Conservation (phyloP, 2,888 invertebrate species). For the Operophtera brumata region DNA sequence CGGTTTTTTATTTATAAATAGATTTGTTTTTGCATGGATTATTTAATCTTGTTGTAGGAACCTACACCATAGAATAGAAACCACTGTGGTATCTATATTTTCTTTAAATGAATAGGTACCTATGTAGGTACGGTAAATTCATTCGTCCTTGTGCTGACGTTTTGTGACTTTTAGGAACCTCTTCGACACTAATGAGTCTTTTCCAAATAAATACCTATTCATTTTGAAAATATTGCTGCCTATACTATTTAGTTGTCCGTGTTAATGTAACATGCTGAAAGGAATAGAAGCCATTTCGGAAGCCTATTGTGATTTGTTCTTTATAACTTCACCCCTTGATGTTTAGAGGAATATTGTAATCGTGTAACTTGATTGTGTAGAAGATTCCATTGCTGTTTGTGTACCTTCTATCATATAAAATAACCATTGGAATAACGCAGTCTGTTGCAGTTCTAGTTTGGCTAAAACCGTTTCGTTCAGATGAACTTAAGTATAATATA, state of each 20-base stretch:
- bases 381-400: slow-evolving; percentile 26
- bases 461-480: neutral
- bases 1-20: neutral
- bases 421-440: slow-evolving; percentile 2
- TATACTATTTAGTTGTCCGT: slow-evolving; percentile 3
- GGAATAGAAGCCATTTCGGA: slow-evolving; percentile 40
- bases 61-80: too few species aligned
- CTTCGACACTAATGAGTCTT: too few species aligned
- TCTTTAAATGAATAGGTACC: too few species aligned
- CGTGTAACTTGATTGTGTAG: slow-evolving; percentile 9
- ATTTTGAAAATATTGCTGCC: neutral
- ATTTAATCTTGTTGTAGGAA: too few species aligned
- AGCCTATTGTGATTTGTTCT: slow-evolving; percentile 15
- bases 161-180: too few species aligned
- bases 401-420: neutral
- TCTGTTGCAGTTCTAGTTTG: slow-evolving; percentile 1
- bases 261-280: slow-evolving; percentile 19
- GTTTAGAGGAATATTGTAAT: slow-evolving; percentile 26
- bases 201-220: too few species aligned
- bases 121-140: too few species aligned
- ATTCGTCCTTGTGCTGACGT: too few species aligned
- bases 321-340: slow-evolving; percentile 29
- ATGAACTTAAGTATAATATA: neutral
- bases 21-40: neutral
- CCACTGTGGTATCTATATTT: too few species aligned